Evolutionary conservation across 1,140 invertebrate genomes (phyloP), one percentile per base, ranked within the genome.

Genomic region (Macrobrachium rosenbergii): DNA sequence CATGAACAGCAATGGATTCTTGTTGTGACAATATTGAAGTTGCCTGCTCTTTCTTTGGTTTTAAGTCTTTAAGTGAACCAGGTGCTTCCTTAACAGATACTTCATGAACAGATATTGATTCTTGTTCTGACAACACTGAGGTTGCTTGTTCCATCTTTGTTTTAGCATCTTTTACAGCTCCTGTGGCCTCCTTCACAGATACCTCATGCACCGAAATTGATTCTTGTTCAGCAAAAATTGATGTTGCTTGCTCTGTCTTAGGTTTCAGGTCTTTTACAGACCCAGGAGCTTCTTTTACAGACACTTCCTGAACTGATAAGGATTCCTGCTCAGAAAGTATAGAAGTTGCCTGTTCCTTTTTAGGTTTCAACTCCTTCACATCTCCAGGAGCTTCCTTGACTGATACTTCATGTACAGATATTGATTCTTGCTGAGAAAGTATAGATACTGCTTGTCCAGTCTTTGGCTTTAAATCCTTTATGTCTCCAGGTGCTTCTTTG

Each of bases 231-330:
- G 91, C 91, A 23, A 92, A 88, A 37, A 91, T 83, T 78, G 93
- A 93, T n/a, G 90, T 92, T 0, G 93, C 94, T 64, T 90, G 90
- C 90, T 94, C 94, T 43, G 86, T 84, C 64, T 93, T 92, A 21
- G 93, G 93, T 88, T 90, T 91, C 5, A 91, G 59, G 52, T 93
- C 91, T 85, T 91, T 90, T 19, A 89, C 90, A 87, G 93, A 92
- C 85, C 92, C 83, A 73, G 82, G 82, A 85, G 91, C 91, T 92
- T 95, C 94, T 89, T 93, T 94, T 59, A 85, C 77, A 45, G 88
- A 72, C 19, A 81, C 23, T 43, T 85, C 83, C 21, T 85, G 59
- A 21, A 85, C 75, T 64, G 83, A 43, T 19, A 85, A 78, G 5
- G 83, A 85, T 52, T 85, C 83, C 8, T 85, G 75, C 59, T 78